These are phyloP conservation scores for Ryuthela nishihirai DNA, from an alignment of 2,888 invertebrate species.

Conservation along the genomic window DNA sequence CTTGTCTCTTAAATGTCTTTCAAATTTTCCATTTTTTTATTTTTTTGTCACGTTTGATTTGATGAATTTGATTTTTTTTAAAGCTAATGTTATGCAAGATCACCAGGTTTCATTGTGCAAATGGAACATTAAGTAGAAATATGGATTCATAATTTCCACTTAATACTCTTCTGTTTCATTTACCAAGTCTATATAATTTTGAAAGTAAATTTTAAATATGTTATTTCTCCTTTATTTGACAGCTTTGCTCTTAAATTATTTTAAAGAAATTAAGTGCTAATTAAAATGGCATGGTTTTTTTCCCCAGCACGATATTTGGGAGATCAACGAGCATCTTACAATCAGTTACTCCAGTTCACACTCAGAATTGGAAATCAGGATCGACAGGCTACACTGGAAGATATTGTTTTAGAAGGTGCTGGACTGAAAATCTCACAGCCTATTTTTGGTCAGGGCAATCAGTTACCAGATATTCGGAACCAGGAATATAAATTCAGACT, in stretches of 20 bases:
- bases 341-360: constrained; percentile 85
- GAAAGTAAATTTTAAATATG: too few relatives aligned
- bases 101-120: too few relatives aligned
- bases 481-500: constrained; percentile 78
- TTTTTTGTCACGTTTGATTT: neutral
- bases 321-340: constrained; percentile 89
- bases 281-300: too few relatives aligned
- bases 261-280: neutral
- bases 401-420: constrained; percentile 85
- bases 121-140: too few relatives aligned
- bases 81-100: too few relatives aligned
- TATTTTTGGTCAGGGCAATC: constrained; percentile 88
- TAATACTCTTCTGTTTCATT: too few relatives aligned
- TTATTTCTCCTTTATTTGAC: too few relatives aligned
- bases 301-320: constrained; percentile 72
- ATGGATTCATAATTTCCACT: too few relatives aligned
- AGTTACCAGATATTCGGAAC: constrained; percentile 68
- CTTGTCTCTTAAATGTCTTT: neutral
- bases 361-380: constrained; percentile 77
- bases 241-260: constrained; percentile 3
- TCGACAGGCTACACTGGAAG: constrained; percentile 75
- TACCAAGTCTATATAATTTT: too few relatives aligned
- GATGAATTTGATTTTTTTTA: neutral
- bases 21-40: neutral
- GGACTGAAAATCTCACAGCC: constrained; percentile 74